Evolutionary conservation across 2,888 invertebrate genomes (phyloP), one percentile per base, ranked within the genome.

Genomic region (Taenaris catops): DNA sequence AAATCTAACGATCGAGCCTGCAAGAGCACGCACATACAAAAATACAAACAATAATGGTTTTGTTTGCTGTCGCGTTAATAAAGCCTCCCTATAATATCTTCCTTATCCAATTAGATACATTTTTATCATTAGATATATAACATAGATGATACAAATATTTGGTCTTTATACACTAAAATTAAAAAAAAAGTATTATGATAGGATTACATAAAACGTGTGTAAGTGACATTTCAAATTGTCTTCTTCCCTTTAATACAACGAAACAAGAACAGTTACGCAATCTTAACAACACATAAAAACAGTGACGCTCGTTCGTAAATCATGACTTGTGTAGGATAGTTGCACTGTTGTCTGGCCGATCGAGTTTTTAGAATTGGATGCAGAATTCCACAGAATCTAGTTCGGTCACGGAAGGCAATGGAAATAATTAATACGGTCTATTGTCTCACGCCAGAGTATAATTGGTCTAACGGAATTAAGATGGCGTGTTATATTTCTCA

Each of bases 341-440:
- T 16, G 16, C 10, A 9, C 20, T 16, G 26, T 34, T 38, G 38
- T 21, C 34, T 20, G 5, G 34, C 14, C 6, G 18, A 28, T 25
- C 42, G 21, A 57, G 73, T 76, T 72, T 69, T 65, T 62, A 70
- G 74, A 71, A 75, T 63, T 47, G 21, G 33, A 38, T 32, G 34
- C 29, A 48, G 48, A 63, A 63, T 71, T 71, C 67, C 53, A 43
- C 29, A 50, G 56, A 70, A 66, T 61, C 55, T 44, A 45, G 63
- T 58, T 51, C 41, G 54, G 60, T 63, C 67, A 71, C 63, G 63
- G 33, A 51, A 57, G 28, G 28, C 27, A 38, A 34, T 41, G 23
- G 21, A 55, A 60, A 61, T 56, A 60, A 72, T 72, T 65, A 67
- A 52, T 43, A 46, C 45, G 51, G 54, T 52, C 54, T 41, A 63